Percentiles rank a stretch among this genome's conserved stretches.
These are phyloP conservation scores for Crotalus helleri DNA, from an alignment of 2,113 vertebrate genomes.

Conservation along the genomic window DNA sequence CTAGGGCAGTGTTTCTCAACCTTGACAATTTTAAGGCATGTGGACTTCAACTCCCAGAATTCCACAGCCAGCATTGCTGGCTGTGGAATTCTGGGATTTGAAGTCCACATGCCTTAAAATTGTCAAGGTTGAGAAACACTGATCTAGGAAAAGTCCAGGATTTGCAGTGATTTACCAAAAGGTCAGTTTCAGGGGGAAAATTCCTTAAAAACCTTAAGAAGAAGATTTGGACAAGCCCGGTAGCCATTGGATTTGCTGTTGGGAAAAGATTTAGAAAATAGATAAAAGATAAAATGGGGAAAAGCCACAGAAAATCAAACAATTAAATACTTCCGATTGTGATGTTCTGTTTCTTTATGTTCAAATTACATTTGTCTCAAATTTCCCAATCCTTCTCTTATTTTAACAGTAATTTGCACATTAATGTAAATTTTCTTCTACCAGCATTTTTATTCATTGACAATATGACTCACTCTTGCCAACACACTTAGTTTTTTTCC, in stretches of 20 bases:
- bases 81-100: background rate
- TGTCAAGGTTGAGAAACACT: background rate
- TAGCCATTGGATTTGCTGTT: background rate
- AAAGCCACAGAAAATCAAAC: background rate
- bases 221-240: background rate
- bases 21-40: no score
- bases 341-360: background rate
- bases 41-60: background rate
- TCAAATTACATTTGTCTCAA: background rate
- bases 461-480: background rate
- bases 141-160: background rate
- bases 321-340: background rate
- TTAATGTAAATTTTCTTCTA: background rate
- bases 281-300: background rate
- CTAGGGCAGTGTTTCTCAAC: background rate
- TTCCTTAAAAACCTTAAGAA: no score
- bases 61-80: background rate
- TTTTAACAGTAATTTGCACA: conserved; percentile 29
- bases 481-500: conserved; percentile 10
- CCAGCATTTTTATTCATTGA: conserved; percentile 18
- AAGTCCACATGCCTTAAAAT: background rate
- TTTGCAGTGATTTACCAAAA: no score
- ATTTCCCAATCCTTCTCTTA: conserved; percentile 16
- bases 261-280: background rate
- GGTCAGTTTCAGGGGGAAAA: no score